phyloP scores from a whole-genome alignment of 1,140 invertebrate species.

The Bombus terrestris region DNA sequence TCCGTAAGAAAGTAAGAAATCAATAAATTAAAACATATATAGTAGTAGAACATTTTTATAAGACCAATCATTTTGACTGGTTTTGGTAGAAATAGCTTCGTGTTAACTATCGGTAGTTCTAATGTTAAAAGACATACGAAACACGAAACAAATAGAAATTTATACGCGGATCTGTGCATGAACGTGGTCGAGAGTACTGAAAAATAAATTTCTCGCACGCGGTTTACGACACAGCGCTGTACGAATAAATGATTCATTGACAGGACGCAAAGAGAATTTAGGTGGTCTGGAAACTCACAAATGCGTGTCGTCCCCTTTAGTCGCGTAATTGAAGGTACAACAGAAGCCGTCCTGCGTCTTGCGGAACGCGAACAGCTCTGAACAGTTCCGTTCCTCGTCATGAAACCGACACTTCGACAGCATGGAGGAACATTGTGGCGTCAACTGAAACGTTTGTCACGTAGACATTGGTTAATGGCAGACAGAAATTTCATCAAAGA shows the following conservation, averaged over 20 bases:
- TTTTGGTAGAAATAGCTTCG: too few relatives aligned
- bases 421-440: slow-evolving; percentile 82
- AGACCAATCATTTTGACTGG: too few relatives aligned
- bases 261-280: neutral
- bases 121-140: too few relatives aligned
- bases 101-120: too few relatives aligned
- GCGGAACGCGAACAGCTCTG: slow-evolving; percentile 78
- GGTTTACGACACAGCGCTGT: too few relatives aligned
- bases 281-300: slow-evolving; percentile 44
- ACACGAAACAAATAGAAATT: neutral
- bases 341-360: slow-evolving; percentile 84
- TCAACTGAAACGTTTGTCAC: slow-evolving; percentile 76
- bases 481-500: too few relatives aligned
- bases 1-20: too few relatives aligned
- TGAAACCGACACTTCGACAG: slow-evolving; percentile 81
- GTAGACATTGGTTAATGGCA: neutral
- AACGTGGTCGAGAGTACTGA: neutral
- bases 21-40: too few relatives aligned
- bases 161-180: neutral
- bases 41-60: too few relatives aligned
- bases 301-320: slow-evolving; percentile 63
- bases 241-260: neutral
- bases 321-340: slow-evolving; percentile 84
- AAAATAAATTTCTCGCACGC: too few relatives aligned
- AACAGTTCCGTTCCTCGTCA: slow-evolving; percentile 76